phyloP scores from a whole-genome alignment of 2,113 vertebrate species.

The Genyomyrus donnyi region DNA sequence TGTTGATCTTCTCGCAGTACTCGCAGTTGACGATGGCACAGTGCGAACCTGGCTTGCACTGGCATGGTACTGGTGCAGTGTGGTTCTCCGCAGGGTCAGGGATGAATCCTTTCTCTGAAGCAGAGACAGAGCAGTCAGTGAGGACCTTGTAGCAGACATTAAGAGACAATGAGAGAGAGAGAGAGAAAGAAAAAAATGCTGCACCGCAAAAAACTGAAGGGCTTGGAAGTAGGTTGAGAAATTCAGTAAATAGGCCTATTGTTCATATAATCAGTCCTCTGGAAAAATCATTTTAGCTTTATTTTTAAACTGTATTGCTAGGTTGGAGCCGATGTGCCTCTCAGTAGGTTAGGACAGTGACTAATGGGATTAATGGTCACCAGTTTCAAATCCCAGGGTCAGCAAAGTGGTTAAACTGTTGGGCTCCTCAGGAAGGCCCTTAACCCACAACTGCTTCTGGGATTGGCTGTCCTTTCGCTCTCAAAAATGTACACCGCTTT shows the following conservation, averaged over 20 bases:
- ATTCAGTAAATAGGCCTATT: background rate
- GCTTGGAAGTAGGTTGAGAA: background rate
- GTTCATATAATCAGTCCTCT: background rate
- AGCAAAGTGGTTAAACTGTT: background rate
- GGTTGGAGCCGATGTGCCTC: background rate
- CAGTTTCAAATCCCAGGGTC: background rate
- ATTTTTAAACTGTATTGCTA: background rate
- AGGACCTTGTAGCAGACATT: background rate
- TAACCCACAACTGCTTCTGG: background rate
- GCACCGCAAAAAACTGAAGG: background rate
- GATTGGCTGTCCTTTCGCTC: background rate
- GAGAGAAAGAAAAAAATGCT: background rate
- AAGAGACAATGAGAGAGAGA: background rate
- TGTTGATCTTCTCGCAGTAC: conserved; percentile 69
- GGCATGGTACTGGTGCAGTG: conserved; percentile 65
- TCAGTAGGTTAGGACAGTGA: background rate
- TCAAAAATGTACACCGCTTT: background rate
- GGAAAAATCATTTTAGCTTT: background rate
- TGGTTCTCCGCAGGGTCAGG: conserved; percentile 56
- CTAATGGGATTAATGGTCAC: background rate
- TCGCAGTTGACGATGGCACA: conserved; percentile 75
- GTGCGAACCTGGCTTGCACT: conserved; percentile 66
- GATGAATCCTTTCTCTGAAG: conserved; percentile 71
- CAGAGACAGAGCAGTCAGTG: background rate
- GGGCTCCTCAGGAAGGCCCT: background rate